phyloP scores from a whole-genome alignment of 2,113 vertebrate genomes.

The Geococcyx californianus region DNA sequence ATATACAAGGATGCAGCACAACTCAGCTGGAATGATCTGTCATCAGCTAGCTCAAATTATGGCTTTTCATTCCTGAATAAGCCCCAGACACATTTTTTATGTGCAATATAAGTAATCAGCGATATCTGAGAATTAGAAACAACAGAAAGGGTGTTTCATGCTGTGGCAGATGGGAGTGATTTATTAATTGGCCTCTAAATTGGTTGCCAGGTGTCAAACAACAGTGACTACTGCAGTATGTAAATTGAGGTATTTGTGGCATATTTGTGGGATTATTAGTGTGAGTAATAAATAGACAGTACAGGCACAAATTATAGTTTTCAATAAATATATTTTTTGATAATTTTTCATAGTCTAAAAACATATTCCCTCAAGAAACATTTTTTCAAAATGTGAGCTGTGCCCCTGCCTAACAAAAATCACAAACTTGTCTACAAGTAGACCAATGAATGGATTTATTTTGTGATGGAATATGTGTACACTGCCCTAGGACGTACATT shows the following conservation, averaged over 20 bases:
- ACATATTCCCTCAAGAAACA: background rate
- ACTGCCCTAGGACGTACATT: background rate
- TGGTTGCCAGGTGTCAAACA: background rate
- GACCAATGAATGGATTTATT: background rate
- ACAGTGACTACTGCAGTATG: background rate
- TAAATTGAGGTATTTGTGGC: background rate
- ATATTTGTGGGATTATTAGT: background rate
- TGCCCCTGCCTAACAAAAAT: background rate
- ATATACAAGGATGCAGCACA: background rate
- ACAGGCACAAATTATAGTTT: background rate
- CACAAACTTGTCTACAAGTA: background rate
- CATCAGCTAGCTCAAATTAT: background rate
- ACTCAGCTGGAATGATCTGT: background rate
- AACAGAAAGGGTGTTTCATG: constrained; percentile 5
- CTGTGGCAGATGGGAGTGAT: constrained; percentile 18
- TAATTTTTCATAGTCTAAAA: background rate
- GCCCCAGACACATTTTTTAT: background rate
- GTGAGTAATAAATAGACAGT: background rate
- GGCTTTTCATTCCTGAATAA: constrained; percentile 16
- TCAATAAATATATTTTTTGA: background rate
- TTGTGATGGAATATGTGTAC: background rate
- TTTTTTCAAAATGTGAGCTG: background rate
- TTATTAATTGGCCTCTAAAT: constrained; percentile 41
- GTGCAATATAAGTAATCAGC: background rate
- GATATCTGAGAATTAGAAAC: constrained; percentile 16